Conservation (phyloP, 2,797 vertebrate species). For the Setipinna tenuifilis region DNA sequence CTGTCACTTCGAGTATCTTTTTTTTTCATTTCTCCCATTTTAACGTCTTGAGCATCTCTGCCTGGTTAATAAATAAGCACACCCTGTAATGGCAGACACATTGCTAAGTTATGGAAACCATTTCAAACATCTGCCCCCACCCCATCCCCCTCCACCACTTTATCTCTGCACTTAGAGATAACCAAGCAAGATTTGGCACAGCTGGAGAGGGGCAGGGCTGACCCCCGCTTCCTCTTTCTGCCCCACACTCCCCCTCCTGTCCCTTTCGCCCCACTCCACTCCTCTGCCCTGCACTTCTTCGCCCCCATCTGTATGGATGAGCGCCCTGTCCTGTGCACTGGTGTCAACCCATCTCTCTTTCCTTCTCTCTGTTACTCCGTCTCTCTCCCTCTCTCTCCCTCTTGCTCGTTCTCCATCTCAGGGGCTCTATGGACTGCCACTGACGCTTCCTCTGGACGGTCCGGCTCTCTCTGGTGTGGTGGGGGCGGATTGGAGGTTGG, state of each 20-base stretch:
- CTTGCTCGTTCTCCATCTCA: not conserved
- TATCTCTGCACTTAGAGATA: constrained; percentile 53
- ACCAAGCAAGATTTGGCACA: constrained; percentile 56
- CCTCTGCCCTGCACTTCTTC: not conserved
- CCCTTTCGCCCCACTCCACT: constrained; percentile 33
- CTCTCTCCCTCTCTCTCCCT: not conserved
- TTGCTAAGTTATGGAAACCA: constrained; percentile 53
- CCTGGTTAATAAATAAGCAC: constrained; percentile 63
- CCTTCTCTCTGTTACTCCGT: constrained; percentile 17
- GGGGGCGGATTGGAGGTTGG: not conserved
- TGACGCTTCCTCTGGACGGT: constrained; percentile 43
- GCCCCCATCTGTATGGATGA: constrained; percentile 55
- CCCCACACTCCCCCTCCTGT: not conserved
- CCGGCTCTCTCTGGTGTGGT: not conserved
- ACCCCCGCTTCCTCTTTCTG: constrained; percentile 42
- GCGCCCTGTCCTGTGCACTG: constrained; percentile 55
- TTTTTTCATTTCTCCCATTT: constrained; percentile 30
- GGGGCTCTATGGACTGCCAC: constrained; percentile 31
- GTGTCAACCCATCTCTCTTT: constrained; percentile 45
- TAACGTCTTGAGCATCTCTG: constrained; percentile 49
- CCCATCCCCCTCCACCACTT: constrained; percentile 23
- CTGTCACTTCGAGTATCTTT: constrained; percentile 54
- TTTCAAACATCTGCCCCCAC: constrained; percentile 28
- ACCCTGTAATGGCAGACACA: constrained; percentile 51
- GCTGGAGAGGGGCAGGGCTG: constrained; percentile 52